Percentiles rank a stretch among this genome's conserved stretches.
Evolutionary conservation across 2,113 vertebrate species (phyloP).

Genomic region (Phoenicopterus ruber): DNA sequence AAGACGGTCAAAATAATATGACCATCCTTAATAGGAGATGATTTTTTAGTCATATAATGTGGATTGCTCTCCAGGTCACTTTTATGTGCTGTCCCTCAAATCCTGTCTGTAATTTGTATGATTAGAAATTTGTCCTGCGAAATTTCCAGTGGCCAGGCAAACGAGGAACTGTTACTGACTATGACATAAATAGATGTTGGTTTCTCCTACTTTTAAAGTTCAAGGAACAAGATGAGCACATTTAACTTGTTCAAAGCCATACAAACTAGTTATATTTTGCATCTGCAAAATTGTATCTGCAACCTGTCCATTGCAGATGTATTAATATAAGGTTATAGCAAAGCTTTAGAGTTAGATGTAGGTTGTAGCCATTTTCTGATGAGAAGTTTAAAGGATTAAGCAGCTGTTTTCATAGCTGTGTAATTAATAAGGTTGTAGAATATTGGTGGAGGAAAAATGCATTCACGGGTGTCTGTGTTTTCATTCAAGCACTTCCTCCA

Average conservation of each 20-base stretch:
- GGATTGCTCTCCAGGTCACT: neutral
- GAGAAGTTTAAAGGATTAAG: conserved; percentile 15
- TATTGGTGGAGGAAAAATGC: neutral
- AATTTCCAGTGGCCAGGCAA: neutral
- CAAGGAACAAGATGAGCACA: too few relatives aligned
- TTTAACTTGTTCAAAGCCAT: neutral
- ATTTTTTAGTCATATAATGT: neutral
- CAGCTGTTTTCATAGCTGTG: neutral
- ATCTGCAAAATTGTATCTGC: neutral
- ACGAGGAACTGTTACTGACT: neutral
- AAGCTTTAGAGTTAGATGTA: neutral
- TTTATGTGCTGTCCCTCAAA: neutral
- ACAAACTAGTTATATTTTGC: neutral
- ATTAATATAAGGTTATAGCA: neutral
- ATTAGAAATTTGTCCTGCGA: neutral
- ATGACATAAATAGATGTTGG: neutral
- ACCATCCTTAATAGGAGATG: neutral
- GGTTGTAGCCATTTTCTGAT: neutral
- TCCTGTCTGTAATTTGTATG: neutral
- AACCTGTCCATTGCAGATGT: neutral
- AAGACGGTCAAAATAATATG: neutral
- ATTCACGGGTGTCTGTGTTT: neutral
- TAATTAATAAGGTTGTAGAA: neutral
- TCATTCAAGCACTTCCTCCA: conserved; percentile 33
- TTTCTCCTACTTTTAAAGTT: too few relatives aligned